Percentiles rank a stretch among this genome's conserved stretches.
Evolutionary conservation across 2,113 vertebrate species (phyloP).

Genomic region (Strix uralensis): DNA sequence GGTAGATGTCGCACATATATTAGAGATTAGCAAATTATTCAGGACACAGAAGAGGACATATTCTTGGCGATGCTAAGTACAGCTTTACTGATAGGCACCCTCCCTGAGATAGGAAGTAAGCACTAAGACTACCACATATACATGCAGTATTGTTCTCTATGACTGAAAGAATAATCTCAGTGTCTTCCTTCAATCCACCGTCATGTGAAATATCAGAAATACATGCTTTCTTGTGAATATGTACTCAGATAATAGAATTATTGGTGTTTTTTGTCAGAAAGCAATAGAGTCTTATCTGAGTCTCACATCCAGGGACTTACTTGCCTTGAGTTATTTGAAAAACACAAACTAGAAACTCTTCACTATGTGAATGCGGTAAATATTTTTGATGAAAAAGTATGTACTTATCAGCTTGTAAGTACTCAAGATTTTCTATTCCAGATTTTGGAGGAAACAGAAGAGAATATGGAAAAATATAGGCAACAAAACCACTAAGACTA

Average conservation of each 20-base stretch:
- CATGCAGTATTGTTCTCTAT: rapidly evolving
- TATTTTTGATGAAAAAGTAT: not conserved
- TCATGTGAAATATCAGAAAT: not conserved
- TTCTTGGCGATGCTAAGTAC: no score
- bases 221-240: not conserved
- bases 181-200: not conserved
- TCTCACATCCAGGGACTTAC: not conserved
- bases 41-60: not conserved
- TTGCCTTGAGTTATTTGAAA: not conserved
- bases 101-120: rapidly evolving
- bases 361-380: not conserved
- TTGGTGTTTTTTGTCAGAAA: not conserved
- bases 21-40: not conserved
- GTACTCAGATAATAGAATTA: not conserved
- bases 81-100: not conserved
- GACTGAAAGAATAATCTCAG: not conserved
- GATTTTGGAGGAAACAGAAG: not conserved
- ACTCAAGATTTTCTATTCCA: not conserved
- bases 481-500: not conserved
- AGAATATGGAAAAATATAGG: not conserved
- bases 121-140: rapidly evolving
- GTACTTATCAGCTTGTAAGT: not conserved
- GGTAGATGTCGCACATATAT: not conserved
- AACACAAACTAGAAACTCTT: not conserved
- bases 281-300: not conserved